Percentiles rank a stretch among this genome's conserved stretches.
phyloP scores from a whole-genome alignment of 2,888 invertebrate genomes.

The Drosophila buzzatii region DNA sequence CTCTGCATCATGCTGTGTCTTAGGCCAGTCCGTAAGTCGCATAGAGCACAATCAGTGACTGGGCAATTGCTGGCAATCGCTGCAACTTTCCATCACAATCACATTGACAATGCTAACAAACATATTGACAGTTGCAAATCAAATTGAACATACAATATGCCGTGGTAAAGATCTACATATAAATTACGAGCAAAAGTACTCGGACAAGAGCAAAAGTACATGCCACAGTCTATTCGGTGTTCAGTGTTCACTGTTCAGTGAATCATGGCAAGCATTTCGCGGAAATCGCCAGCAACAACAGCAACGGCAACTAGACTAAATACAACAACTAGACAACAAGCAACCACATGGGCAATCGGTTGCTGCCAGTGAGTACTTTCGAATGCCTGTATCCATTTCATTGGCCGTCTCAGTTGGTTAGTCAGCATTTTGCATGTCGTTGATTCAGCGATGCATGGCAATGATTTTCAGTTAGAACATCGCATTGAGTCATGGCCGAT shows the following conservation, averaged over 20 bases:
- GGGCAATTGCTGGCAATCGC: conserved; percentile 32
- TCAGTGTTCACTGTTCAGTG: conserved; percentile 73
- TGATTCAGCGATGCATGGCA: conserved; percentile 51
- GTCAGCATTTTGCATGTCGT: conserved; percentile 66
- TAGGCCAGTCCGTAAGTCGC: conserved; percentile 17
- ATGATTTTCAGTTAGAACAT: conserved; percentile 45
- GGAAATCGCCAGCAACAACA: conserved; percentile 60
- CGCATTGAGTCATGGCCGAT: conserved; percentile 25
- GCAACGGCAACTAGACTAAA: conserved; percentile 10
- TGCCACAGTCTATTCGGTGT: conserved; percentile 64
- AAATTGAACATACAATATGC: conserved; percentile 59
- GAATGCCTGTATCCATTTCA: conserved; percentile 66
- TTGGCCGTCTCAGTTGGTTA: conserved; percentile 65
- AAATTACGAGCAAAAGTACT: conserved; percentile 64
- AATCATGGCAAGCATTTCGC: conserved; percentile 73
- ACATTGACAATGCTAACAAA: conserved; percentile 52
- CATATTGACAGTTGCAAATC: conserved; percentile 74
- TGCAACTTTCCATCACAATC: conserved; percentile 69
- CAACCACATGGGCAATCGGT: conserved; percentile 48
- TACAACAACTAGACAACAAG: conserved; percentile 25
- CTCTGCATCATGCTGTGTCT: conserved; percentile 29
- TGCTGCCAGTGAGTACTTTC: conserved; percentile 54
- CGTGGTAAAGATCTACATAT: conserved; percentile 65
- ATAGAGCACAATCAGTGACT: conserved; percentile 17
- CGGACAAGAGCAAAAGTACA: conserved; percentile 43